Evolutionary conservation across 2,797 vertebrate genomes (phyloP).

Genomic region (Oryzias sinensis): DNA sequence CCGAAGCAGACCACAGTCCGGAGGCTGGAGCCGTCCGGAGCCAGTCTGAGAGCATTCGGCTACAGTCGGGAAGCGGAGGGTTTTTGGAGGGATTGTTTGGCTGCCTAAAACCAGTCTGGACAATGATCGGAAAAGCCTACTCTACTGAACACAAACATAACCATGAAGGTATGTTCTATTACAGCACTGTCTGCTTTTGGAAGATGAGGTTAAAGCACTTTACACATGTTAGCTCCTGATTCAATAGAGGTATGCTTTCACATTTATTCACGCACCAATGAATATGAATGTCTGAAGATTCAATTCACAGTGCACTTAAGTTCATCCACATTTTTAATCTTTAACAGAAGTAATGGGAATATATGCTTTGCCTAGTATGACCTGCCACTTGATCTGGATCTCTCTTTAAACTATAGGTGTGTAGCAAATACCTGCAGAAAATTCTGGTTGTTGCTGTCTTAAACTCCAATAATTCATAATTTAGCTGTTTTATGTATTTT

Average conservation of each 20-base stretch:
- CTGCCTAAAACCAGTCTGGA: conserved; percentile 94
- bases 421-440: background rate
- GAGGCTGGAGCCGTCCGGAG: conserved; percentile 76
- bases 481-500: too few relatives aligned
- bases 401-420: background rate
- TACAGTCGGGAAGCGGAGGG: conserved; percentile 86
- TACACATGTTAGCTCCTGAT: conserved; percentile 11
- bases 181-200: background rate
- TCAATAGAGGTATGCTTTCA: background rate
- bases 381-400: background rate
- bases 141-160: conserved; percentile 94
- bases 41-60: conserved; percentile 78
- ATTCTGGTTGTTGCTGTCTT: background rate
- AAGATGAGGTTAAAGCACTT: conserved; percentile 1
- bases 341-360: background rate
- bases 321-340: too few relatives aligned
- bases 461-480: background rate
- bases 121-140: conserved; percentile 96
- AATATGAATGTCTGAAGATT: conserved; percentile 4
- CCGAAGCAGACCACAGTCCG: conserved; percentile 68
- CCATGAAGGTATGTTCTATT: conserved; percentile 78
- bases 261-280: background rate
- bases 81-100: conserved; percentile 96
- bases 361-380: conserved; percentile 1
- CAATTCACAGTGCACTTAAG: background rate